Percentiles rank a stretch among this genome's conserved stretches.
phyloP scores from a whole-genome alignment of 2,113 vertebrate species.

The human (Homo sapiens) region DNA sequence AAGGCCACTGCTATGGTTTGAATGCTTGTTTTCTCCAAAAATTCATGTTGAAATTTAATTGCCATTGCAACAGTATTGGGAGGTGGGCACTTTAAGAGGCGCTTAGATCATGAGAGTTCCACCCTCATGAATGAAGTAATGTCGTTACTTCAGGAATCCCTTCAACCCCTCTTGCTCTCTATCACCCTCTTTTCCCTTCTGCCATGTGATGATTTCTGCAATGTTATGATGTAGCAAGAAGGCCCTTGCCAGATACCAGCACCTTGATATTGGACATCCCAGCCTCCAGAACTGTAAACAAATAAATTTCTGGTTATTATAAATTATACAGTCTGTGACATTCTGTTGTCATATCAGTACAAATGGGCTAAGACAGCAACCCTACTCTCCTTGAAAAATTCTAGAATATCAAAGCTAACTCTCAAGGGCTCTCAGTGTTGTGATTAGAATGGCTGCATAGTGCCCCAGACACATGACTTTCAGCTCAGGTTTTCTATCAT shows the following conservation, averaged over 20 bases:
- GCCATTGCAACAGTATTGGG: not conserved
- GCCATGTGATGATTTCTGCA: not conserved
- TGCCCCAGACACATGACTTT: not conserved
- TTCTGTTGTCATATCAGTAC: not conserved
- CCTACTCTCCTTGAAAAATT: not conserved
- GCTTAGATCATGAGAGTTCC: not conserved
- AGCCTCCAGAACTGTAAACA: not conserved
- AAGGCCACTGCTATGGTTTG: not conserved
- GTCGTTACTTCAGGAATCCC: not conserved
- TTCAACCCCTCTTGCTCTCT: not conserved
- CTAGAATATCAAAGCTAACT: not conserved
- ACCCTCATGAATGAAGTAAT: not conserved
- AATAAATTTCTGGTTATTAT: not conserved
- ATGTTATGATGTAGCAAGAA: not conserved
- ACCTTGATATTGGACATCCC: not conserved
- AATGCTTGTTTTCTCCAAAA: not conserved
- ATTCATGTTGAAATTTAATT: not conserved
- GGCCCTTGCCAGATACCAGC: not conserved
- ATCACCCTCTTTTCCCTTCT: not conserved
- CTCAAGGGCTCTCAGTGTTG: not conserved
- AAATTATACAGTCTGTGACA: not conserved
- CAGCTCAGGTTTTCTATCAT: not conserved
- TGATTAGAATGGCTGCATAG: not conserved
- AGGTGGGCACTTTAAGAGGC: not conserved
- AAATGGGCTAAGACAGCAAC: not conserved